These are phyloP conservation scores for Anoplopoma fimbria DNA, from an alignment of 2,113 vertebrate species.

Conservation along the genomic window DNA sequence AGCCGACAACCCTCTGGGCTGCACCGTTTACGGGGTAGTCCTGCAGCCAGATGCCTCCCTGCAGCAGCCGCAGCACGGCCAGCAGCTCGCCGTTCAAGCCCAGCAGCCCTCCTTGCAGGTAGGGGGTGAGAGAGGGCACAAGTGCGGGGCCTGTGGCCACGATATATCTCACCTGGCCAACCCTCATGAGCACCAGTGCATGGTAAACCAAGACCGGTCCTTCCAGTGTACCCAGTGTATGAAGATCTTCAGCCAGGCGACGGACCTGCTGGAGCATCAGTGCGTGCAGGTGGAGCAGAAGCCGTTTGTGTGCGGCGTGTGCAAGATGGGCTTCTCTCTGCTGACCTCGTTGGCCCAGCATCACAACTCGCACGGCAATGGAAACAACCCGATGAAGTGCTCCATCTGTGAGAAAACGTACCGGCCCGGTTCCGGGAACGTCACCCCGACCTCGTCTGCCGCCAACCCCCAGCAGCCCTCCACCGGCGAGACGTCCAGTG, in stretches of 20 bases:
- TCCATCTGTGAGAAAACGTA: slow-evolving; percentile 98
- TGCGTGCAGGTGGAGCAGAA: slow-evolving; percentile 98
- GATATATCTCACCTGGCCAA: slow-evolving; percentile 93
- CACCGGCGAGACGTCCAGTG: slow-evolving; percentile 79
- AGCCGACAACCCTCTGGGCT: slow-evolving; percentile 91
- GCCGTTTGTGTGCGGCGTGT: slow-evolving; percentile 95
- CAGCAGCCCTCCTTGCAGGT: slow-evolving; percentile 84
- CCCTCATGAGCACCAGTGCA: slow-evolving; percentile 96
- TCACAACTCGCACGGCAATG: slow-evolving; percentile 90
- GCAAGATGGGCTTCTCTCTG: slow-evolving; percentile 98
- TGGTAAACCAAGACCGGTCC: slow-evolving; percentile 92
- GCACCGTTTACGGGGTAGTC: slow-evolving; percentile 93
- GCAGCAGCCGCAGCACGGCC: slow-evolving; percentile 88
- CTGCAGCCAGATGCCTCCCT: slow-evolving; percentile 89
- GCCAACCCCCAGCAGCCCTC: slow-evolving; percentile 85
- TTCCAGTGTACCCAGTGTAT: slow-evolving; percentile 98
- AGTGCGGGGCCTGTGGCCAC: slow-evolving; percentile 93
- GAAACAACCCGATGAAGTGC: slow-evolving; percentile 92
- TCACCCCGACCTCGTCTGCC: slow-evolving; percentile 69
- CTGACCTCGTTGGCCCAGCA: slow-evolving; percentile 95
- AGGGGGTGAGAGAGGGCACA: slow-evolving; percentile 89
- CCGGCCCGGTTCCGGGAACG: slow-evolving; percentile 84
- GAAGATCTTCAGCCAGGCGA: slow-evolving; percentile 98
- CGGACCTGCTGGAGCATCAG: slow-evolving; percentile 96
- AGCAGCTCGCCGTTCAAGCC: slow-evolving; percentile 83